phyloP scores from a whole-genome alignment of 2,113 vertebrate genomes.

The Limnothrissa miodon region DNA sequence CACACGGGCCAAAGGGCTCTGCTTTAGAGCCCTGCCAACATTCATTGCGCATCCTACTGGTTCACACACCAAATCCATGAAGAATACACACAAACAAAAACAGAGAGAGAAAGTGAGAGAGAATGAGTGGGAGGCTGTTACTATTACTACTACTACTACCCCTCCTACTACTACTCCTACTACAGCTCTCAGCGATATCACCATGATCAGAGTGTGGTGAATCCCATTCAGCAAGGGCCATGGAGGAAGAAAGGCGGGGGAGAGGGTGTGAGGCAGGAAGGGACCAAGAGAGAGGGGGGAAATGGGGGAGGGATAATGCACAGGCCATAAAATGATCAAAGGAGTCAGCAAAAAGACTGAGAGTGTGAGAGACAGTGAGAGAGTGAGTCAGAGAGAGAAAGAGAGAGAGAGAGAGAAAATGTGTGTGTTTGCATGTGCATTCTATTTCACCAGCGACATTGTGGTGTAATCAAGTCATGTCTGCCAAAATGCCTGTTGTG shows the following conservation, averaged over 20 bases:
- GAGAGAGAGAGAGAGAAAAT: background rate
- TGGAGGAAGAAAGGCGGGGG: background rate
- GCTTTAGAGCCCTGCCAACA: background rate
- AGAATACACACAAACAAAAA: background rate
- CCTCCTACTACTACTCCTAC: background rate
- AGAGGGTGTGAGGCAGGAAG: background rate
- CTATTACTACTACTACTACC: background rate
- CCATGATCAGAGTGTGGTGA: background rate
- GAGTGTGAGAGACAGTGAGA: background rate
- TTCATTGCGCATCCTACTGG: background rate
- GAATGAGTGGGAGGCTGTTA: background rate
- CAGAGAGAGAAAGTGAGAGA: background rate
- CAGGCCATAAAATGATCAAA: background rate
- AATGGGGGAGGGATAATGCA: background rate
- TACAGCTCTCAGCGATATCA: background rate
- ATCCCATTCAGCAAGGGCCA: background rate
- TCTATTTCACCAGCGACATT: background rate
- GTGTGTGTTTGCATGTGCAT: conserved; percentile 4
- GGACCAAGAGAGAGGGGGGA: background rate
- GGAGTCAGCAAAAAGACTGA: background rate
- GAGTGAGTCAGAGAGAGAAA: background rate
- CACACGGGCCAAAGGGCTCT: background rate
- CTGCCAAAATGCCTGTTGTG: background rate
- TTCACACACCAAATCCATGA: background rate
- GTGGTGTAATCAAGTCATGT: background rate